Evolutionary conservation across 2,888 invertebrate genomes (phyloP), one percentile per base, ranked within the genome.

Genomic region (Agrotis exclamationis): DNA sequence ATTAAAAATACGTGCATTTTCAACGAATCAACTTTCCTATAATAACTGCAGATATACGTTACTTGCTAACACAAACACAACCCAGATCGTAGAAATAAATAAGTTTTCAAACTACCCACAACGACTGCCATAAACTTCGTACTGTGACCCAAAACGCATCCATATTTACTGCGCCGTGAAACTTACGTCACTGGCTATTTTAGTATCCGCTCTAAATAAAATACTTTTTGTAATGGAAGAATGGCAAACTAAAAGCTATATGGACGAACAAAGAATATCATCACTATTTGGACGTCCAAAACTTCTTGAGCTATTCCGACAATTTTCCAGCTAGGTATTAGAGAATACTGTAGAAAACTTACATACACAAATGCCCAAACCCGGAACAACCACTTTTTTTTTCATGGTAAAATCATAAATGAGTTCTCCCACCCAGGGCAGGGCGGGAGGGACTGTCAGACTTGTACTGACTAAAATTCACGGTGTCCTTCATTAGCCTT

Each of bases 141-240:
- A 16, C 6, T 57, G 45, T 47, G 72, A 76, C 54, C 77, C 48
- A 56, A 59, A 69, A 76, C 54, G 77, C 77, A 74, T 74, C 59
- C 45, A 60, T 77, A 70, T 77, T 70, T 60, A 24, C 24, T 56
- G 44, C 53, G 53, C 48, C 22, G 18, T 33, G 44, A 53, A 68
- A 16, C 16, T 77, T 77, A 70, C 33, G 14, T 60, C 18, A 70
- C 24, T 18, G 22, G 54, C 39, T n/a, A 24, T 18, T 28, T 47
- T 58, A 53, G 7, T 54, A 48, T 22, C 44, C 14, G 14, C 56
- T 69, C 14, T 14, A 24, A 54, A 48, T 48, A 2, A 28, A 58
- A 70, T 58, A 51, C 2, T 24, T 24, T 53, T 50, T 59, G 13
- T 74, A 11, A 39, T 11, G 9, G 39, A 39, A 11, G 39, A 39